Evolutionary conservation across 2,113 vertebrate species (phyloP).

Genomic region (Entelurus aequoreus): DNA sequence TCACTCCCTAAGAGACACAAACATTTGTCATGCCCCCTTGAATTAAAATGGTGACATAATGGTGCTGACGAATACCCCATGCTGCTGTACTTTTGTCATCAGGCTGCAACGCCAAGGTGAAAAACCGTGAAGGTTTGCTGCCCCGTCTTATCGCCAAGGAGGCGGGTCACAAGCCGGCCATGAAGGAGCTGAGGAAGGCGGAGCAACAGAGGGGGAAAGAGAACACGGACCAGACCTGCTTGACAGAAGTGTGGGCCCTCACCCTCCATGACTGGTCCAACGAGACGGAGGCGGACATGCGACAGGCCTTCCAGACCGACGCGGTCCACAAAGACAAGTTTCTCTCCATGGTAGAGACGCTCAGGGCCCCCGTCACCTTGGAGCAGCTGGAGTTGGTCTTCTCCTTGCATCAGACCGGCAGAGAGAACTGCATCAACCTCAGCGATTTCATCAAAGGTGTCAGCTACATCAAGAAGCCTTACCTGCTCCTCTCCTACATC

Average conservation of each 20-base stretch:
- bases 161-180: constrained; percentile 73
- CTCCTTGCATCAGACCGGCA: constrained; percentile 62
- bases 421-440: constrained; percentile 59
- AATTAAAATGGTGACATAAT: too few species aligned
- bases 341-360: constrained; percentile 63
- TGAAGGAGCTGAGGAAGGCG: constrained; percentile 73
- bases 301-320: constrained; percentile 52
- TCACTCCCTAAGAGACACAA: too few species aligned
- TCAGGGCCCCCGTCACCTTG: constrained; percentile 45
- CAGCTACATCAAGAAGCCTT: constrained; percentile 79
- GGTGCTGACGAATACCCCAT: not conserved
- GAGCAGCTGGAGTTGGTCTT: constrained; percentile 67
- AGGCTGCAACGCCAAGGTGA: constrained; percentile 88
- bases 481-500: constrained; percentile 72
- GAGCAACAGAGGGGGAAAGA: constrained; percentile 71
- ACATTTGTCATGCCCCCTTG: too few species aligned
- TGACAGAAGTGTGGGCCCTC: constrained; percentile 72
- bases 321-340: constrained; percentile 68
- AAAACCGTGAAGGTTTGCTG: constrained; percentile 73
- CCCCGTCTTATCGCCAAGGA: constrained; percentile 79
- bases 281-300: constrained; percentile 71
- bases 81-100: constrained; percentile 22
- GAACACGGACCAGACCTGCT: constrained; percentile 40
- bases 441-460: constrained; percentile 84
- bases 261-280: constrained; percentile 86